Percentiles rank a stretch among this genome's conserved stretches.
phyloP scores from a whole-genome alignment of 2,797 vertebrate genomes.

The Pseudomugil gertrudae region DNA sequence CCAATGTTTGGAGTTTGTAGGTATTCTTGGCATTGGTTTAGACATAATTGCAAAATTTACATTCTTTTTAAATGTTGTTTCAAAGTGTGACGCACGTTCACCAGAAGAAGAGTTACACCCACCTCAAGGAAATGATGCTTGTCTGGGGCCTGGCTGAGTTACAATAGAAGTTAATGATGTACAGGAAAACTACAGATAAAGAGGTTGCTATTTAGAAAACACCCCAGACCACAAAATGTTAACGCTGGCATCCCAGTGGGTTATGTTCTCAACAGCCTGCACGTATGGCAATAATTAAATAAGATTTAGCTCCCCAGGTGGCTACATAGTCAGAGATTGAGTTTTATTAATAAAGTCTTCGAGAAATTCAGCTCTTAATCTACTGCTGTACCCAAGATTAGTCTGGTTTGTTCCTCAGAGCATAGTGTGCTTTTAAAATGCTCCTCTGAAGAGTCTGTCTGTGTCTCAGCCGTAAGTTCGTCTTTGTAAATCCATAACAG shows the following conservation, averaged over 20 bases:
- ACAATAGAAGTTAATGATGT: conserved; percentile 63
- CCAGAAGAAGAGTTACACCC: conserved; percentile 68
- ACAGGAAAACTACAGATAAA: conserved; percentile 70
- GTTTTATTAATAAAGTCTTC: conserved; percentile 45
- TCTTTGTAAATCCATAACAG: neutral
- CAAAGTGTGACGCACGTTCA: conserved; percentile 44
- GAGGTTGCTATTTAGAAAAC: conserved; percentile 62
- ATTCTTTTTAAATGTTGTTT: conserved; percentile 65
- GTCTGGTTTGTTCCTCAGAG: neutral
- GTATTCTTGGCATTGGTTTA: conserved; percentile 53
- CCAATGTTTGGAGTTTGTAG: conserved; percentile 45
- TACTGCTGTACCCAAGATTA: conserved; percentile 6
- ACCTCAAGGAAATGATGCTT: conserved; percentile 70
- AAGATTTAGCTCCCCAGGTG: conserved; percentile 41
- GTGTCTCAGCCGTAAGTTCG: neutral
- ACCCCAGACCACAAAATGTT: conserved; percentile 58
- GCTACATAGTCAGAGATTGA: conserved; percentile 25
- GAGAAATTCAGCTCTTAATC: conserved; percentile 16
- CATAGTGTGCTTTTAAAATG: neutral
- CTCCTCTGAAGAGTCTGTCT: neutral
- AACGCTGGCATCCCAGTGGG: conserved; percentile 43
- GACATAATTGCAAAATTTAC: conserved; percentile 67
- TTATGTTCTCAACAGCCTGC: conserved; percentile 45
- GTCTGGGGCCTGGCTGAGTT: conserved; percentile 58
- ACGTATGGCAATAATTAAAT: conserved; percentile 52